These are phyloP conservation scores for Drymonia ruficornis DNA, from an alignment of 2,888 invertebrate species.

Conservation along the genomic window DNA sequence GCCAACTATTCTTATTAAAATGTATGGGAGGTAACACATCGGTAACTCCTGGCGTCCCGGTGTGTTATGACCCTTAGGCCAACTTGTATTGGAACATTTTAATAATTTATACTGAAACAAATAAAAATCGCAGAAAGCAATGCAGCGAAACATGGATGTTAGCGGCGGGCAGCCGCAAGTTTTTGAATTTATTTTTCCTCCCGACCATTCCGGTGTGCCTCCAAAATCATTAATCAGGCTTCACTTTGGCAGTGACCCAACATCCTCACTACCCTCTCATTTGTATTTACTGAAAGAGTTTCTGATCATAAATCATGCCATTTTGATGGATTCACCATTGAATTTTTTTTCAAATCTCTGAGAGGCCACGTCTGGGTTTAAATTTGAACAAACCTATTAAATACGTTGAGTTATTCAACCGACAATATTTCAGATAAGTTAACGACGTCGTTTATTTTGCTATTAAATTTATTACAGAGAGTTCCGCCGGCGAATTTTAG, in stretches of 20 bases:
- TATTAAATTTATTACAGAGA: slow-evolving; percentile 54
- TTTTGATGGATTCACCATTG: slow-evolving; percentile 78
- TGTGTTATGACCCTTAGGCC: no score
- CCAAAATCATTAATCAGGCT: slow-evolving; percentile 81
- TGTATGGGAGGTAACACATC: no score
- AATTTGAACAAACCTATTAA: slow-evolving; percentile 47
- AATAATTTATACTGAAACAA: slow-evolving; percentile 2
- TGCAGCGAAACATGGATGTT: slow-evolving; percentile 23
- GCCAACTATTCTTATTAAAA: no score
- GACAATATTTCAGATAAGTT: slow-evolving; percentile 59
- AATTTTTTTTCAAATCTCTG: slow-evolving; percentile 69
- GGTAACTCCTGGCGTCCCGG: no score
- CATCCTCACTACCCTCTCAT: slow-evolving; percentile 77
- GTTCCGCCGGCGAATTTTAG: slow-evolving; percentile 45
- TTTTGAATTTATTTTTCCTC: slow-evolving; percentile 66
- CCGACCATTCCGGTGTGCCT: slow-evolving; percentile 62
- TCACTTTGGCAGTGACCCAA: slow-evolving; percentile 82
- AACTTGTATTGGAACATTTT: no score
- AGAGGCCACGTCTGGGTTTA: slow-evolving; percentile 48
- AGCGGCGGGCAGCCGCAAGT: slow-evolving; percentile 46
- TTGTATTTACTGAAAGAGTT: slow-evolving; percentile 82
- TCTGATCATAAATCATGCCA: slow-evolving; percentile 75
- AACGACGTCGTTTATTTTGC: slow-evolving; percentile 57
- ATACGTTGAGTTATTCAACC: slow-evolving; percentile 52
- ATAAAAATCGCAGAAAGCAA: slow-evolving; percentile 19